Evolutionary conservation across 2,113 vertebrate genomes (phyloP).

Genomic region (Calypte anna): DNA sequence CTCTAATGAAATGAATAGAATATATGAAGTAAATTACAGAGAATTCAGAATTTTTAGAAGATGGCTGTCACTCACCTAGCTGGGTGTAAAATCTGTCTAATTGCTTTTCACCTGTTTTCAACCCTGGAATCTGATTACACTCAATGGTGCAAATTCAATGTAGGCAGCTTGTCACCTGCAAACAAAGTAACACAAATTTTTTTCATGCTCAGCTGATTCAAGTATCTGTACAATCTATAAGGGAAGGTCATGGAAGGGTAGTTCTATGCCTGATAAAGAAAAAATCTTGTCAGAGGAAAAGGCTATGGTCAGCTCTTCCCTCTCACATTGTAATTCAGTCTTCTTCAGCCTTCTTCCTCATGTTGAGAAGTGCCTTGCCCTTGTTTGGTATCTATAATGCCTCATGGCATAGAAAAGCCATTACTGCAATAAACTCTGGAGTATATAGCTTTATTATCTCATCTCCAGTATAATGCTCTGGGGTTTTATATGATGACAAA

Average conservation of each 20-base stretch:
- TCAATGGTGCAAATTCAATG: not conserved
- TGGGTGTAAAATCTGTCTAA: not conserved
- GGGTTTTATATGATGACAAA: not conserved
- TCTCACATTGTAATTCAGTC: not conserved
- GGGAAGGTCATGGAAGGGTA: slow-evolving; percentile 59
- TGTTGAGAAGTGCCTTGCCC: not conserved
- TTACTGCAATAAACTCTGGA: not conserved
- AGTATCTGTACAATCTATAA: slow-evolving; percentile 53
- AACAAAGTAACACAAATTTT: not conserved
- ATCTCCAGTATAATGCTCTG: not conserved
- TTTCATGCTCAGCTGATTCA: slow-evolving; percentile 44
- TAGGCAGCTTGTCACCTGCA: not conserved
- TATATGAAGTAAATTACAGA: not conserved
- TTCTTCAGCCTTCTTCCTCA: slow-evolving; percentile 6
- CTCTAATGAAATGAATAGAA: not conserved
- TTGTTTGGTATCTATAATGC: not conserved
- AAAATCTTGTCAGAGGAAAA: slow-evolving; percentile 42
- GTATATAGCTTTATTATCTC: not conserved
- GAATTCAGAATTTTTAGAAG: not conserved
- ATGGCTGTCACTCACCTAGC: not conserved
- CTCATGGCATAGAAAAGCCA: slow-evolving; percentile 8
- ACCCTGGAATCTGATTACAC: not conserved
- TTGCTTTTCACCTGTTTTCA: not conserved
- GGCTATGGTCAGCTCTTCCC: slow-evolving; percentile 58
- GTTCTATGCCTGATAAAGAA: not conserved